phyloP scores from a whole-genome alignment of 2,113 vertebrate genomes.

The Bufo bufo region DNA sequence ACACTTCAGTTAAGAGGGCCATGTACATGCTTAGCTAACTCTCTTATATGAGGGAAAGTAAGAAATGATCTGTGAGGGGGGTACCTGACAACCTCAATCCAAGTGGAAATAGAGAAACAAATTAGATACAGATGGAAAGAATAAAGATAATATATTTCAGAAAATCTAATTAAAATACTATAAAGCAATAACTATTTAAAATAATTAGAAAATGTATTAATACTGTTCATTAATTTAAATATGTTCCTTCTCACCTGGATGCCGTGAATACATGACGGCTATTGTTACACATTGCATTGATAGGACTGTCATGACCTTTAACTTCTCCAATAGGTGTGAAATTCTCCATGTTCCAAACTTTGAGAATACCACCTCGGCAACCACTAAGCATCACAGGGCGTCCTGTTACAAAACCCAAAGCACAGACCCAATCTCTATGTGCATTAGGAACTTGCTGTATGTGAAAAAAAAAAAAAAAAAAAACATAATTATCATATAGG shows the following conservation, averaged over 20 bases:
- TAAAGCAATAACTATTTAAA: too few relatives aligned
- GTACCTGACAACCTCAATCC: too few relatives aligned
- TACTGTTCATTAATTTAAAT: too few relatives aligned
- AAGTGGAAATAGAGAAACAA: too few relatives aligned
- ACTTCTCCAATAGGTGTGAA: constrained; percentile 93
- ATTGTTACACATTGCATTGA: constrained; percentile 96
- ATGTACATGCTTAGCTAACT: neutral
- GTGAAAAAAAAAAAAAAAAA: neutral
- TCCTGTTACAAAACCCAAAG: constrained; percentile 88
- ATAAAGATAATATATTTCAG: too few relatives aligned
- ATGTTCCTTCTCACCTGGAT: constrained; percentile 81
- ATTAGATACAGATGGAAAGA: too few relatives aligned
- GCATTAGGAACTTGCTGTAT: constrained; percentile 95
- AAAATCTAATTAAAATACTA: too few relatives aligned
- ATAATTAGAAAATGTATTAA: too few relatives aligned
- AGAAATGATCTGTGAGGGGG: too few relatives aligned
- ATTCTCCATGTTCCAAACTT: constrained; percentile 96
- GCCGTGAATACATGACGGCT: constrained; percentile 93
- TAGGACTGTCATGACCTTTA: constrained; percentile 93
- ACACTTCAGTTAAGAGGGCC: neutral
- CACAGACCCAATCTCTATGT: constrained; percentile 97
- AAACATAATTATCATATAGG: neutral
- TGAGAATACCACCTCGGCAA: constrained; percentile 90
- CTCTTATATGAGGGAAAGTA: too few relatives aligned
- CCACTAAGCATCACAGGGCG: constrained; percentile 92